Evolutionary conservation across 1,140 invertebrate species (phyloP).

Genomic region (Eubasilissa regina): DNA sequence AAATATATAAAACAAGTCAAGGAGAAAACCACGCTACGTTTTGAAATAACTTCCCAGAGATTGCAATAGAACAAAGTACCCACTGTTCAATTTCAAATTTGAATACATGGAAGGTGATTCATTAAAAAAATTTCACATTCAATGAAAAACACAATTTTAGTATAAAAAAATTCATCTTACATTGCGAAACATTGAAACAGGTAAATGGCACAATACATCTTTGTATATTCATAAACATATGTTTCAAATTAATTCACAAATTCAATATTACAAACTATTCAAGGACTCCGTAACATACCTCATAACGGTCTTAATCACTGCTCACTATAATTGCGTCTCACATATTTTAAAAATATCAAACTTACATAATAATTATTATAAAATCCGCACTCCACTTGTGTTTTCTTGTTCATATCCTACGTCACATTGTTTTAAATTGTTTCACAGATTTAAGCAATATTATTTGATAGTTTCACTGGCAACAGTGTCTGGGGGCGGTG

Average conservation of each 20-base stretch:
- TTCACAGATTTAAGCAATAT: constrained; percentile 18
- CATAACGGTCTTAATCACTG: constrained; percentile 12
- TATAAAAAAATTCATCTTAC: constrained; percentile 20
- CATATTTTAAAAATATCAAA: constrained; percentile 14
- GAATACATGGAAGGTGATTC: neutral
- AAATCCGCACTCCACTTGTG: constrained; percentile 33
- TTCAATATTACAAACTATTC: neutral
- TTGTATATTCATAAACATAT: constrained; percentile 20
- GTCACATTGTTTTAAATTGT: constrained; percentile 37
- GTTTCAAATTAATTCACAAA: neutral
- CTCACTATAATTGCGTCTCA: constrained; percentile 23
- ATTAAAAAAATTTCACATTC: neutral
- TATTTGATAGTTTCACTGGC: constrained; percentile 28
- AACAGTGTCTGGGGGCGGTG: constrained; percentile 44
- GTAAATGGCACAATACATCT: constrained; percentile 34
- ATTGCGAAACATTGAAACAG: constrained; percentile 38
- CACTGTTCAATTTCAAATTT: too few species aligned
- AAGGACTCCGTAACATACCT: neutral
- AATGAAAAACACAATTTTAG: constrained; percentile 2
- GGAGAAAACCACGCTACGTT: too few species aligned
- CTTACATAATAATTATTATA: constrained; percentile 4
- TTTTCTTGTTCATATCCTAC: neutral
- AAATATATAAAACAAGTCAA: too few species aligned
- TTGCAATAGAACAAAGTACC: too few species aligned
- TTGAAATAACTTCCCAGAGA: too few species aligned